Evolutionary conservation across 2,888 invertebrate genomes (phyloP).

Genomic region (Ernsta delagoae): DNA sequence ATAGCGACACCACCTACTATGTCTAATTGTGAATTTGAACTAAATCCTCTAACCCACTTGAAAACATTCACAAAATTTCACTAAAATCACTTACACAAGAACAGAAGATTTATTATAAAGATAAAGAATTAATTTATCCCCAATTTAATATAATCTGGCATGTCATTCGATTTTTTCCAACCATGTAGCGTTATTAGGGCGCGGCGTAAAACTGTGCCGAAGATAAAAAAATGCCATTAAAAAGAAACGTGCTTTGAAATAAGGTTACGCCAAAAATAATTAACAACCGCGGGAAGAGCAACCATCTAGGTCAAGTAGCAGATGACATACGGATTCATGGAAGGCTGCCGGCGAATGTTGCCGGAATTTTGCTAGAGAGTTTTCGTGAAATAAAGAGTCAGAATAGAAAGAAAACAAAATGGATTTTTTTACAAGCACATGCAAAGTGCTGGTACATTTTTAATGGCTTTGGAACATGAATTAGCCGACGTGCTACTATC

Average conservation of each 20-base stretch:
- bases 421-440: neutral
- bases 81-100: no score
- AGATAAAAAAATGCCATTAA: conserved; percentile 32
- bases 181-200: conserved; percentile 4
- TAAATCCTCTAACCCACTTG: no score
- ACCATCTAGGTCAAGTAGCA: conserved; percentile 15
- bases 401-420: neutral
- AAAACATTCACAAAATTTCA: no score
- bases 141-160: no score
- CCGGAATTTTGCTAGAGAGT: neutral
- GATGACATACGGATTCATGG: conserved; percentile 29
- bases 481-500: neutral
- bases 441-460: neutral
- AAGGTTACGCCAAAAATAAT: conserved; percentile 36
- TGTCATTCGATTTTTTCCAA: conserved; percentile 1
- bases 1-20: no score
- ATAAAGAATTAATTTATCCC: no score
- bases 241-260: conserved; percentile 35
- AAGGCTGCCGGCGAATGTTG: neutral
- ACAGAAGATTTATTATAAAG: no score
- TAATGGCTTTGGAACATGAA: neutral
- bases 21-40: no score
- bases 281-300: conserved; percentile 22
- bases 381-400: neutral
- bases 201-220: conserved; percentile 26